phyloP scores from a whole-genome alignment of 2,888 invertebrate genomes.

The Emmelina monodactyla region DNA sequence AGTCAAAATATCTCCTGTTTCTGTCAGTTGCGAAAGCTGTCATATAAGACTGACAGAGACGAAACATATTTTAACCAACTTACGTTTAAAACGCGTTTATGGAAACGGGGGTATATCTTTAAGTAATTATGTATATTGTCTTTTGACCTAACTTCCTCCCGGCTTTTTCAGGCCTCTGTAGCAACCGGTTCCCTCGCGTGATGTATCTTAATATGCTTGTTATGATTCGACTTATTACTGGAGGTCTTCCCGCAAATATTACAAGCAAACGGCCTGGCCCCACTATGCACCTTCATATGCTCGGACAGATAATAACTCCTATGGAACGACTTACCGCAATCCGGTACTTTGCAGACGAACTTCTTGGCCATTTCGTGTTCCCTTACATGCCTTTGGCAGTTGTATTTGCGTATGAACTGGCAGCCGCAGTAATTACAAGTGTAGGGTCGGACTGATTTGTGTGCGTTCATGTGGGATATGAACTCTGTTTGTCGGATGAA shows the following conservation, averaged over 20 bases:
- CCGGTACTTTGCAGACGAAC: constrained; percentile 74
- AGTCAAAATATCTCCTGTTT: too few relatives aligned
- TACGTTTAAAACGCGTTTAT: too few relatives aligned
- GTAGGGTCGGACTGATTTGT: constrained; percentile 83
- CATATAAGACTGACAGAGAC: too few relatives aligned
- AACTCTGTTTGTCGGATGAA: constrained; percentile 84
- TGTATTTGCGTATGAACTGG: constrained; percentile 87
- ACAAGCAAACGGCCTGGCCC: constrained; percentile 81
- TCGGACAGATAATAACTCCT: constrained; percentile 87
- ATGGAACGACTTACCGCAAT: constrained; percentile 86
- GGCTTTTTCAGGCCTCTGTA: constrained; percentile 71
- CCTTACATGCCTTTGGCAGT: constrained; percentile 82
- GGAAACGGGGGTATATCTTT: too few relatives aligned
- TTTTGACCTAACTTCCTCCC: too few relatives aligned
- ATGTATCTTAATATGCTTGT: constrained; percentile 89
- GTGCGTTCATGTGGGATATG: constrained; percentile 85
- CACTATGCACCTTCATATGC: constrained; percentile 86
- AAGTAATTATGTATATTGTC: too few relatives aligned
- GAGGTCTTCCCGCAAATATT: constrained; percentile 90
- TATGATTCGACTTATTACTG: constrained; percentile 89
- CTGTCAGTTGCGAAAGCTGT: too few relatives aligned
- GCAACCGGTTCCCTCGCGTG: constrained; percentile 88
- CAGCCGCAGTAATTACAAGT: constrained; percentile 91
- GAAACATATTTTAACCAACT: too few relatives aligned
- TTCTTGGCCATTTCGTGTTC: constrained; percentile 85